Conservation (phyloP, 2,888 invertebrate genomes). For the Esperia sulphurella region DNA sequence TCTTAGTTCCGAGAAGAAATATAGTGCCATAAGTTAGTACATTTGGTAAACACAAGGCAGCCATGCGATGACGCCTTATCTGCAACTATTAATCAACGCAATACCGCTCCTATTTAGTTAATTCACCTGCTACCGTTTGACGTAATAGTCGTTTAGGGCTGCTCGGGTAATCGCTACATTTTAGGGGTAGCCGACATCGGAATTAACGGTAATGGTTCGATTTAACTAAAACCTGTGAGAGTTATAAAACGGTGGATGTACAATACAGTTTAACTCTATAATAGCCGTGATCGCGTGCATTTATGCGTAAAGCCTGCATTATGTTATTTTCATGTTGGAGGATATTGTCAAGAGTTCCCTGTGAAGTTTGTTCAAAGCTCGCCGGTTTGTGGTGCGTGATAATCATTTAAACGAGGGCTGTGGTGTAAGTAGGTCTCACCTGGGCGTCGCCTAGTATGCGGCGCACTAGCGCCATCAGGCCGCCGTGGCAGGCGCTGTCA, state of each 20-base stretch:
- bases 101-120: conserved; percentile 40
- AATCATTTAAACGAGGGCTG: conserved; percentile 33
- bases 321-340: conserved; percentile 19
- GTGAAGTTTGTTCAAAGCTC: conserved; percentile 22
- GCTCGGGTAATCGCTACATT: conserved; percentile 35
- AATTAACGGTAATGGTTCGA: conserved; percentile 36
- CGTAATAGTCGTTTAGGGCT: conserved; percentile 48
- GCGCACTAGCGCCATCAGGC: conserved; percentile 92
- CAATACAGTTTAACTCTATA: not conserved
- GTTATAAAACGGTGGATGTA: not conserved
- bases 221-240: conserved; percentile 17
- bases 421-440: too few species aligned
- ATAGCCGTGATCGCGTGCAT: conserved; percentile 9
- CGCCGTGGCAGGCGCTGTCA: conserved; percentile 80
- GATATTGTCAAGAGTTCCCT: conserved; percentile 22
- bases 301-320: conserved; percentile 13
- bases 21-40: conserved; percentile 8
- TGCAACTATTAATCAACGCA: conserved; percentile 52
- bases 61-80: conserved; percentile 40
- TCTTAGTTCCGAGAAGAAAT: not conserved
- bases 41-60: conserved; percentile 15
- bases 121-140: conserved; percentile 55
- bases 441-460: conserved; percentile 92
- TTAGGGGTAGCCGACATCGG: conserved; percentile 31
- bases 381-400: conserved; percentile 19